Conservation (phyloP, 2,888 invertebrate species). For the Luperina nickerlii region DNA sequence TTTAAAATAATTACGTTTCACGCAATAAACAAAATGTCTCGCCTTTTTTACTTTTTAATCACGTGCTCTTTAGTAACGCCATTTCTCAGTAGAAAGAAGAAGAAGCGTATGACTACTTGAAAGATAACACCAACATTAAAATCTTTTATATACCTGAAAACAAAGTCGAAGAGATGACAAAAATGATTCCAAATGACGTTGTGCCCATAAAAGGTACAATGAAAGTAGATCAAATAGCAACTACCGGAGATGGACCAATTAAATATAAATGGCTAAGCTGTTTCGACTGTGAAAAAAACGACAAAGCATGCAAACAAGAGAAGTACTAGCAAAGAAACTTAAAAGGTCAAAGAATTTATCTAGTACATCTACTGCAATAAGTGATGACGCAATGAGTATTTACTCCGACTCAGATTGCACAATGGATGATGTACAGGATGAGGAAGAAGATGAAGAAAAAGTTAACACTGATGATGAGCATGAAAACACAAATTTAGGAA, state of each 20-base stretch:
- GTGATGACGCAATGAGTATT: too few species aligned
- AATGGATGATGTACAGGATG: too few species aligned
- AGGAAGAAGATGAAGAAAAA: too few species aligned
- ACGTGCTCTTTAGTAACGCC: slow-evolving; percentile 3
- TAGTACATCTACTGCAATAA: too few species aligned
- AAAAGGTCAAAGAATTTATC: too few species aligned
- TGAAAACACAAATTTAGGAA: too few species aligned
- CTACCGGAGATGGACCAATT: slow-evolving; percentile 31
- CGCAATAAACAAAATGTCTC: slow-evolving; percentile 19
- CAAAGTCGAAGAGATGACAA: slow-evolving; percentile 38
- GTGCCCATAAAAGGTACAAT: slow-evolving; percentile 39
- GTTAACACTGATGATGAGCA: too few species aligned
- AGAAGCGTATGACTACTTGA: too few species aligned
- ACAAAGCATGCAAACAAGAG: too few species aligned
- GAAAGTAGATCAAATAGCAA: slow-evolving; percentile 37
- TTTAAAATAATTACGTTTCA: slow-evolving; percentile 13
- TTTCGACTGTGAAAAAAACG: slow-evolving; percentile 39
- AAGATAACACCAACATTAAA: slow-evolving; percentile 33
- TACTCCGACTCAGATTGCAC: too few species aligned
- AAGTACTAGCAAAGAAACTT: too few species aligned
- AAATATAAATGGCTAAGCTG: slow-evolving; percentile 38
- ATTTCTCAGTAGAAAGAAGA: slow-evolving; percentile 10
- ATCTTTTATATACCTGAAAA: slow-evolving; percentile 36
- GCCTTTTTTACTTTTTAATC: slow-evolving; percentile 6
- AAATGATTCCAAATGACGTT: slow-evolving; percentile 33